Conservation (phyloP, 2,797 vertebrate species). For the Scarus forsteni region DNA sequence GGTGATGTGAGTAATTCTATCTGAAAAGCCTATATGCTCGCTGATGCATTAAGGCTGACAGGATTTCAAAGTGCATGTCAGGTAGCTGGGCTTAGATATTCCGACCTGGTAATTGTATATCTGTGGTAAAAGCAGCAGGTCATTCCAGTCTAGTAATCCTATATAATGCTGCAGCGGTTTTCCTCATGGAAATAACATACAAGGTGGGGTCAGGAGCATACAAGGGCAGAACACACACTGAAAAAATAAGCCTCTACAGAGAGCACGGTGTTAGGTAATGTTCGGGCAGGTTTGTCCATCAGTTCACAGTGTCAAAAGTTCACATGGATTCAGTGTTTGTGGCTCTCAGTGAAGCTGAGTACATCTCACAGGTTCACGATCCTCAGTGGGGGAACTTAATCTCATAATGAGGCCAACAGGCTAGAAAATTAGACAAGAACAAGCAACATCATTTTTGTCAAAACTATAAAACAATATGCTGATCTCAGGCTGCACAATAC, state of each 20-base stretch:
- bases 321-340: slow-evolving; percentile 3
- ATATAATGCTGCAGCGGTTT: slow-evolving; percentile 61
- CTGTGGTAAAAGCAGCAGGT: slow-evolving; percentile 63
- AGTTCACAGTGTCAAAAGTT: slow-evolving; percentile 12
- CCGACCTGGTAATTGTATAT: slow-evolving; percentile 73
- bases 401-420: not conserved
- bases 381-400: not conserved
- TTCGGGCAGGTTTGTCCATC: slow-evolving; percentile 8
- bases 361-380: not conserved
- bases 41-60: slow-evolving; percentile 60
- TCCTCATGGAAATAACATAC: slow-evolving; percentile 48
- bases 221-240: slow-evolving; percentile 35
- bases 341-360: not conserved
- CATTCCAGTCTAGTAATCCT: slow-evolving; percentile 76
- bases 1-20: slow-evolving; percentile 70
- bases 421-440: not conserved
- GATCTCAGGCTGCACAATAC: not conserved
- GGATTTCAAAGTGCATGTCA: slow-evolving; percentile 76
- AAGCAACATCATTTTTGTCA: not conserved
- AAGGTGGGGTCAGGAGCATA: slow-evolving; percentile 44
- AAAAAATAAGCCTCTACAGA: not conserved
- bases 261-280: slow-evolving; percentile 17
- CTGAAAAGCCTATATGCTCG: slow-evolving; percentile 61
- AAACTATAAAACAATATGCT: not conserved
- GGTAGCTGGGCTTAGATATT: slow-evolving; percentile 68